Conservation (phyloP, 2,888 invertebrate genomes). For the Eueremaeus valkanovi region DNA sequence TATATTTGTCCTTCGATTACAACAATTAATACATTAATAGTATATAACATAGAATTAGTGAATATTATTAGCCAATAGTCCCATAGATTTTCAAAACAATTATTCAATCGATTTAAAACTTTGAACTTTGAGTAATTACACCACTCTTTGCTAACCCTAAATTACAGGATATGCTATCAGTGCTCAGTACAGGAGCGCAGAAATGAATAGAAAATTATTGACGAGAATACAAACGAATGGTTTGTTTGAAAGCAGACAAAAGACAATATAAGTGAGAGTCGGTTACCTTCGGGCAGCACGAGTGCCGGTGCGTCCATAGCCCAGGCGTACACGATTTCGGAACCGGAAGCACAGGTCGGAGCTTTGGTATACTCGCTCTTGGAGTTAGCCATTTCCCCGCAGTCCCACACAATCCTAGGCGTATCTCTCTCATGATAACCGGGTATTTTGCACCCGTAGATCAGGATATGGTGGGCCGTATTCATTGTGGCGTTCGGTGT, state of each 20-base stretch:
- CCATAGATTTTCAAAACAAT: not conserved
- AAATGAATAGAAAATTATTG: no score
- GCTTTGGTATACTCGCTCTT: conserved; percentile 34
- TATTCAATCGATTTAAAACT: no score
- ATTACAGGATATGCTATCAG: no score
- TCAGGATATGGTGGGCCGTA: conserved; percentile 86
- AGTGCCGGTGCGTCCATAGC: conserved; percentile 82
- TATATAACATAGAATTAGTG: no score
- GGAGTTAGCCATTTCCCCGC: conserved; percentile 74
- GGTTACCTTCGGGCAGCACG: conserved; percentile 65
- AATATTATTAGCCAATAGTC: no score
- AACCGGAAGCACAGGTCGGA: conserved; percentile 45
- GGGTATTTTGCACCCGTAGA: conserved; percentile 81
- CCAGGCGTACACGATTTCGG: conserved; percentile 87
- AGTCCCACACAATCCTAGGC: conserved; percentile 62
- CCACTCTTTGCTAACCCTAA: no score
- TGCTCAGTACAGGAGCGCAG: no score
- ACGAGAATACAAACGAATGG: not conserved
- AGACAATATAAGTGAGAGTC: no score
- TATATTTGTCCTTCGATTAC: not conserved
- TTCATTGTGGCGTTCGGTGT: conserved; percentile 85
- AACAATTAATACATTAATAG: no score
- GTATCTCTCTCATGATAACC: conserved; percentile 67
- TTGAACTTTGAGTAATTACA: no score
- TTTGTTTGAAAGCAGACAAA: no score